Evolutionary conservation across 2,113 vertebrate genomes (phyloP).

Genomic region (Chiloscyllium plagiosum): DNA sequence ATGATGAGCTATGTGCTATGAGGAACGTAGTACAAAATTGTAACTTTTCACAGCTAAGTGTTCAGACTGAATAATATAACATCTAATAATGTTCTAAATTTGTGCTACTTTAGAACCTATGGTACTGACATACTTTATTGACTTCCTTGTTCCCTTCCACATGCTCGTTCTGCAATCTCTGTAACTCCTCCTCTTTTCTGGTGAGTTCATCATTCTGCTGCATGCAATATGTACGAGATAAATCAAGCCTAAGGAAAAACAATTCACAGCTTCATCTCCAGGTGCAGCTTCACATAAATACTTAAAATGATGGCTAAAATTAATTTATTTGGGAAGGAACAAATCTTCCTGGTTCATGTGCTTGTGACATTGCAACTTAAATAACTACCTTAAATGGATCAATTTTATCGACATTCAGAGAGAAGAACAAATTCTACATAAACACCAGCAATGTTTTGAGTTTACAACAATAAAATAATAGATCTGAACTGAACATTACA

Average conservation of each 20-base stretch:
- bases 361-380: background rate
- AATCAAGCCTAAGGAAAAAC: slow-evolving; percentile 36
- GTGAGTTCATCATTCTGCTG: slow-evolving; percentile 28
- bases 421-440: background rate
- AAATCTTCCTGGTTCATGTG: background rate
- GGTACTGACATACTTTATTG: slow-evolving; percentile 30
- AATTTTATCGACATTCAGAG: background rate
- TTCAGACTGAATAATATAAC: background rate
- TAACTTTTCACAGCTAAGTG: background rate
- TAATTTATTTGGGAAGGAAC: background rate
- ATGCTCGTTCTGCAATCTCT: slow-evolving; percentile 5
- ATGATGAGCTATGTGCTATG: background rate
- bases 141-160: slow-evolving; percentile 34
- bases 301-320: too few species aligned
- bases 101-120: background rate
- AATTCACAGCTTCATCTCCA: background rate
- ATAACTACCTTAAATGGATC: background rate
- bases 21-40: background rate
- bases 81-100: background rate
- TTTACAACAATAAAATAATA: background rate
- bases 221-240: background rate
- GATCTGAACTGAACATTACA: background rate
- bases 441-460: background rate
- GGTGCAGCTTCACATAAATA: background rate
- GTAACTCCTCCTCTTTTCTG: slow-evolving; percentile 21